Evolutionary conservation across 2,888 invertebrate species (phyloP), one percentile per base, ranked within the genome.

Genomic region (Drosophila barbarae): DNA sequence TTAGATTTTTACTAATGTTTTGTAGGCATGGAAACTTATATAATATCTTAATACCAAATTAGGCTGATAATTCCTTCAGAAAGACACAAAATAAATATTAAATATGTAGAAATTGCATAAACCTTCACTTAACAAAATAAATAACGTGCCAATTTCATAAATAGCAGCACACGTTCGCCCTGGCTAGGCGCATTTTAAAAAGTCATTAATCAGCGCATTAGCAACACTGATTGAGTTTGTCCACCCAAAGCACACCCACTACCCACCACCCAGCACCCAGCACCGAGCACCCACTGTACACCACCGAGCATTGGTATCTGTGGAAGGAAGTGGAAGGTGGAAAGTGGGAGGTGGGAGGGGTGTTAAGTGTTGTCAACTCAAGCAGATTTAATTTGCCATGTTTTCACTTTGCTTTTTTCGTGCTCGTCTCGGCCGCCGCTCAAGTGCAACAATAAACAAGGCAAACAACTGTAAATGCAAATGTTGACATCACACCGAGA

Each of bases 351-450:
- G 6, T 1, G 10, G 3, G 30, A 39, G 36, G 32, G 49, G 71
- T 84, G 85, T 82, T 85, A 82, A 82, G 83, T 78, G 85, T 77
- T 86, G 87, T 87, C 84, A 87, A 88, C 80, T 87, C 86, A 82
- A 87, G 82, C 87, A 77, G 85, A 87, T 87, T 87, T 87, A 88
- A 87, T 87, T 87, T 85, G 87, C 85, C 85, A 84, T 80, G 85
- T 85, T 74, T 76, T 73, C 57, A 58, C 68, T 65, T 69, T 51
- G 51, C 42, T 56, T 53, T 68, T 55, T 51, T 47, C 36, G 21
- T 52, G 68, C 57, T 53, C 46, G 46, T 7, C 44, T 21, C 30
- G 21, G 21, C 23, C 26, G 46, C 38, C 39, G 52, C 58, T 78
- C 75, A 76, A 86, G 84, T 85, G 84, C 74, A 78, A 76, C 72